Evolutionary conservation across 2,888 invertebrate genomes (phyloP).

Genomic region (Drosophila birchii): DNA sequence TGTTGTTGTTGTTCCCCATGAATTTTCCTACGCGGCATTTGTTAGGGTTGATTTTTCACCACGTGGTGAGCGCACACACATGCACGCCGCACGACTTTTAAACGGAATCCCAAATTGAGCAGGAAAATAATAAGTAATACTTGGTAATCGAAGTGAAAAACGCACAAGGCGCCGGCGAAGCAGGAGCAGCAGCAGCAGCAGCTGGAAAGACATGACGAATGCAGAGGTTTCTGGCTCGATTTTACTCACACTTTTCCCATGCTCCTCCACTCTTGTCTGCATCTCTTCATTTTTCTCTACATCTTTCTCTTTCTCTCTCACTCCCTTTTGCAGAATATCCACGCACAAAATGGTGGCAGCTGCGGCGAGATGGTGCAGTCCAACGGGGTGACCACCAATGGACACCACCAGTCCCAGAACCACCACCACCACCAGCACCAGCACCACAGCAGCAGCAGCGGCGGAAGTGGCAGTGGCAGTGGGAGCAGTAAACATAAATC

Average conservation of each 20-base stretch:
- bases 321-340: slow-evolving; percentile 61
- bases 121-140: neutral
- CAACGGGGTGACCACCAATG: slow-evolving; percentile 93
- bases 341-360: slow-evolving; percentile 81
- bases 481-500: slow-evolving; percentile 88
- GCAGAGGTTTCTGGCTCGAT: slow-evolving; percentile 36
- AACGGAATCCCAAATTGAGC: neutral
- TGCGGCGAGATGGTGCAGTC: slow-evolving; percentile 84
- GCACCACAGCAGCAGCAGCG: slow-evolving; percentile 20
- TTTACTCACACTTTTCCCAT: slow-evolving; percentile 3
- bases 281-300: slow-evolving; percentile 5
- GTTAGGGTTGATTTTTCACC: slow-evolving; percentile 80
- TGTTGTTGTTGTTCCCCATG: slow-evolving; percentile 11
- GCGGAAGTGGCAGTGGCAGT: slow-evolving; percentile 79
- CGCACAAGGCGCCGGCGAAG: neutral
- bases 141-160: slow-evolving; percentile 1
- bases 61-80: slow-evolving; percentile 67
- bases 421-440: slow-evolving; percentile 47
- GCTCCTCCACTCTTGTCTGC: neutral
- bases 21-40: slow-evolving; percentile 53
- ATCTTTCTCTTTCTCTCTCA: neutral
- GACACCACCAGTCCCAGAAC: slow-evolving; percentile 85
- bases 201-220: slow-evolving; percentile 14
- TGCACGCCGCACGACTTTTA: slow-evolving; percentile 11
- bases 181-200: neutral